Percentiles rank a stretch among this genome's conserved stretches.
These are phyloP conservation scores for Lasiommata megera DNA, from an alignment of 2,888 invertebrate genomes.

Conservation along the genomic window DNA sequence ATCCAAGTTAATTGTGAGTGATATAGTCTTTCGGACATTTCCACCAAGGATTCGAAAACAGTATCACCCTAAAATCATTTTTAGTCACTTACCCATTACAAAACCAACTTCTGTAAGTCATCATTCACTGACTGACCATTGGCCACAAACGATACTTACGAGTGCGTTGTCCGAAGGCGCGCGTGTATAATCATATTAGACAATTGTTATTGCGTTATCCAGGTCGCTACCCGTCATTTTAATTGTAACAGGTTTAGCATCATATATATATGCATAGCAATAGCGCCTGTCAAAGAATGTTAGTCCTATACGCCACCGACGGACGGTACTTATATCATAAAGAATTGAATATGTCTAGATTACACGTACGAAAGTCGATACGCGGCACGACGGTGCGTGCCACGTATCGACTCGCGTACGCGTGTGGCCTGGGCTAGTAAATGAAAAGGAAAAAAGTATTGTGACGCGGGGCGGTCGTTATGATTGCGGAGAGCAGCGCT, in stretches of 20 bases:
- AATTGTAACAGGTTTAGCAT: too few relatives aligned
- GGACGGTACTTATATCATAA: background rate
- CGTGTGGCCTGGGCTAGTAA: conserved; percentile 53
- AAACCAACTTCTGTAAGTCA: too few relatives aligned
- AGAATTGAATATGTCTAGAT: background rate
- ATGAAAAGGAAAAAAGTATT: conserved; percentile 53
- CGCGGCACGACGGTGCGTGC: background rate
- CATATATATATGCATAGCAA: background rate
- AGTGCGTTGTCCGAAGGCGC: too few relatives aligned
- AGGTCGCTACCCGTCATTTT: too few relatives aligned
- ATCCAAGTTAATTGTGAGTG: too few relatives aligned
- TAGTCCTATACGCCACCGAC: background rate
- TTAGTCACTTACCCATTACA: too few relatives aligned
- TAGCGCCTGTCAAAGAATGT: background rate
- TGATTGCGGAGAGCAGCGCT: conserved; percentile 35
- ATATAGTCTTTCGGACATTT: too few relatives aligned
- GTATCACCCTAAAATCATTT: too few relatives aligned
- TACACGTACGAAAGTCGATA: too few relatives aligned
- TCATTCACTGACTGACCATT: background rate
- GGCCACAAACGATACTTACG: background rate
- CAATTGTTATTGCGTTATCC: too few relatives aligned
- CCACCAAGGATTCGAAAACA: too few relatives aligned
- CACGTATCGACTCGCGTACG: background rate
- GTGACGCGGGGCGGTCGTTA: background rate
- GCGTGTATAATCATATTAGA: too few relatives aligned